A percentile compares a stretch with the other conserved stretches of the same genome.
phyloP scores from a whole-genome alignment of 2,888 invertebrate genomes.

The Apodemia mormo region DNA sequence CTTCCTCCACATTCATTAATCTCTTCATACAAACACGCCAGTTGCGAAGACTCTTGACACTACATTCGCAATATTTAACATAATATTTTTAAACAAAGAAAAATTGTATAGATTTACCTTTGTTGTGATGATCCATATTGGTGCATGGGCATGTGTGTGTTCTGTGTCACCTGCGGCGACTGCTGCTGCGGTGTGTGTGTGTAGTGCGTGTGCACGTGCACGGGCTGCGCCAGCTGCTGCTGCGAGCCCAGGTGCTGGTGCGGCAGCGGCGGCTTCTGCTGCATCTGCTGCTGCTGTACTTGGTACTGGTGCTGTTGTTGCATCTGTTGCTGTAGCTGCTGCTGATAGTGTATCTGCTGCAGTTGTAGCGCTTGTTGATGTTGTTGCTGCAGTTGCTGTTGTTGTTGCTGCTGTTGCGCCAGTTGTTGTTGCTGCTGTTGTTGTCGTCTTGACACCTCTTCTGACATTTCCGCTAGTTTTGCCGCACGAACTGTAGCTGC shows the following conservation, averaged over 20 bases:
- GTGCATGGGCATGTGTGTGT: conserved; percentile 42
- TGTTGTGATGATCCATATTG: conserved; percentile 48
- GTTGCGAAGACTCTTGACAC: no score
- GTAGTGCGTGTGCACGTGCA: conserved; percentile 39
- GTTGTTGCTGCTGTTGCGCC: conserved; percentile 56
- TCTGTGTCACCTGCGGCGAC: conserved; percentile 45
- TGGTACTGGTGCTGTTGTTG: conserved; percentile 46
- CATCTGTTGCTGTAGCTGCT: conserved; percentile 52
- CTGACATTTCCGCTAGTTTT: conserved; percentile 90
- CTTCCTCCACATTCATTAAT: no score
- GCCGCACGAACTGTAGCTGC: conserved; percentile 74
- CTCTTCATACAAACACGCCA: no score
- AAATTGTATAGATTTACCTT: conserved; percentile 42
- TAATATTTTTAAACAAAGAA: no score
- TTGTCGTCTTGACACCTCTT: conserved; percentile 86
- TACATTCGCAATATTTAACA: no score
- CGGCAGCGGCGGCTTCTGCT: conserved; percentile 63
- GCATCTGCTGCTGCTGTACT: conserved; percentile 35
- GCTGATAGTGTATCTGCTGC: conserved; percentile 49
- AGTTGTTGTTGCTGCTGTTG: conserved; percentile 55
- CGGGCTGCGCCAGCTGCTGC: conserved; percentile 21
- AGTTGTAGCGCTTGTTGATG: conserved; percentile 56
- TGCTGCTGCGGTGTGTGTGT: conserved; percentile 52
- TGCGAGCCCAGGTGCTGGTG: conserved; percentile 42
- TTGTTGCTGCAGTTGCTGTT: conserved; percentile 39